Evolutionary conservation across 1,140 invertebrate genomes (phyloP).

Genomic region (Drosophila subpulchrella): DNA sequence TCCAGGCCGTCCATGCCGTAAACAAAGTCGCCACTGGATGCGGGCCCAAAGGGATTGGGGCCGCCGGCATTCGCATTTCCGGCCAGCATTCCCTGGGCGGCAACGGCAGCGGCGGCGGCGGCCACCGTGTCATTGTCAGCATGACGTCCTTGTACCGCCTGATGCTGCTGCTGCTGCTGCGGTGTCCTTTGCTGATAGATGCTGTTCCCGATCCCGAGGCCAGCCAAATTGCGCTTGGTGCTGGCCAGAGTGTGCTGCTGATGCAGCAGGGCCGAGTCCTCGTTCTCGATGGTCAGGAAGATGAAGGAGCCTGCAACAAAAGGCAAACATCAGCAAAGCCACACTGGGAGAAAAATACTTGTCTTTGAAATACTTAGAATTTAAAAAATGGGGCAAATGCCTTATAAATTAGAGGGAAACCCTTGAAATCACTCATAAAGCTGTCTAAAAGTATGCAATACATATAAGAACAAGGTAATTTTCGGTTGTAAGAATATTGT

Average conservation of each 20-base stretch:
- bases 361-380: not conserved
- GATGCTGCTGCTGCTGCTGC: constrained; percentile 69
- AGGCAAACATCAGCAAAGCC: constrained; percentile 16
- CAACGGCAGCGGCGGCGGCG: constrained; percentile 51
- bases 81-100: constrained; percentile 41
- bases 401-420: too few relatives aligned
- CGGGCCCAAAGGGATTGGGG: constrained; percentile 33
- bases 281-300: constrained; percentile 95
- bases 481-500: not conserved
- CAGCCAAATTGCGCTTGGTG: constrained; percentile 85
- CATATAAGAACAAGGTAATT: too few relatives aligned
- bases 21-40: constrained; percentile 67
- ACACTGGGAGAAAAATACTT: not conserved
- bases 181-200: constrained; percentile 53
- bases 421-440: too few relatives aligned
- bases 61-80: constrained; percentile 2
- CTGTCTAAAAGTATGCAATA: too few relatives aligned
- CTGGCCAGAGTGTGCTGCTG: constrained; percentile 88
- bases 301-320: constrained; percentile 91
- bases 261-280: constrained; percentile 87
- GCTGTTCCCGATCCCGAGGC: constrained; percentile 38
- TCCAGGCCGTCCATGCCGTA: constrained; percentile 65
- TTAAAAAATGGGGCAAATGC: too few relatives aligned
- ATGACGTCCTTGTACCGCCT: constrained; percentile 38
- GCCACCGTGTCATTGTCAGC: constrained; percentile 70